Evolutionary conservation across 1,140 invertebrate species (phyloP), one percentile per base, ranked within the genome.

Genomic region (Gonioctena quinquepunctata): DNA sequence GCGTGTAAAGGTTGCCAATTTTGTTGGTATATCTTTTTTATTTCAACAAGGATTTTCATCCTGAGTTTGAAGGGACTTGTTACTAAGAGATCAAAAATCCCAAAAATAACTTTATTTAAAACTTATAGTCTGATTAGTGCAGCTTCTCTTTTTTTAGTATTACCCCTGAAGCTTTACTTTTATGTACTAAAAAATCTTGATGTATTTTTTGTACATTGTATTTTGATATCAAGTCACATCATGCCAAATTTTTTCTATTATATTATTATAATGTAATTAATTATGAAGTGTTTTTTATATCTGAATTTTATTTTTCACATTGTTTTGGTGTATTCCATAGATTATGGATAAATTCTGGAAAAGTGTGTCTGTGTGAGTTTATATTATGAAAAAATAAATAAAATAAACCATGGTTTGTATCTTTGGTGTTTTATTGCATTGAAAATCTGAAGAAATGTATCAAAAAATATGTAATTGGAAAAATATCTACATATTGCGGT

Each of bases 311-410:
- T 42, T 42, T 2, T n/a, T n/a, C n/a, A n/a, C n/a, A n/a, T 42
- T 42, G 33, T 42, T 42, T 42, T 42, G 33, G 33, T 42, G 16
- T 42, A 42, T 42, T 2, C 16, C n/a, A n/a, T n/a, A n/a, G n/a
- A n/a, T n/a, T n/a, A n/a, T n/a, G n/a, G n/a, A n/a, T n/a, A n/a
- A n/a, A n/a, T n/a, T n/a, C n/a, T n/a, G n/a, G n/a, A n/a, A n/a
- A n/a, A 54, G 66, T 68, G 57, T 60, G 66, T 68, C 56, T 68
- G 54, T 68, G 66, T 68, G 66, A 60, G 54, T 68, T 68, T 68
- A 68, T 68, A 68, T 61, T 66, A 65, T 66, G 23, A 54, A 66
- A 50, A 54, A 18, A 27, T 56, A 27, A n/a, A n/a, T n/a, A n/a
- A n/a, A n/a, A n/a, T n/a, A n/a, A n/a, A n/a, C n/a, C n/a, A n/a